Evolutionary conservation across 2,113 vertebrate species (phyloP), one percentile per base, ranked within the genome.

Genomic region (Oncorhynchus gorbuscha): DNA sequence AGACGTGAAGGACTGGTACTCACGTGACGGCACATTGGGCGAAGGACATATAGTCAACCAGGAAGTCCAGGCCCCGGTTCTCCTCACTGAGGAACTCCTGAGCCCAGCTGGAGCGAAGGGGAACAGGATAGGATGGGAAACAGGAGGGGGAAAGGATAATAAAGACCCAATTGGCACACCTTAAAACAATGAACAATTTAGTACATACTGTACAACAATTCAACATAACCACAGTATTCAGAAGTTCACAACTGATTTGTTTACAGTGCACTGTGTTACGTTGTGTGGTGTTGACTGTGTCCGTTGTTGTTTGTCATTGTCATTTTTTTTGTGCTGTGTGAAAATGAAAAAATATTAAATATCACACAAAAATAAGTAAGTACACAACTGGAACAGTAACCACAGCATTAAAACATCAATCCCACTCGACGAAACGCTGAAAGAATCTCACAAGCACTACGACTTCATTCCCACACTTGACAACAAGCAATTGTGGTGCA

Each of bases 21-120:
- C 92, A 98, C 97, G 91, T 83, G 81, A 95, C 92, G 0, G 95
- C 92, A 39, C 92, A 94, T 85, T 98, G 97, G 59, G 96, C 95
- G 0, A 94, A 95, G 32, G 96, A 94, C 67, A 99, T 90, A 77
- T 97, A 99, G 48, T 99, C 96, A n/a, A 99, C 94, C 1, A 99
- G 92, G 70, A 97, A 94, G 0, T 99, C 95, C 82, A 99, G 89
- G 2, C 97, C 97, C 0, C 92, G 94, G 86, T 98, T 98, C 79
- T 97, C 95, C 62, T 97, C 94, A 1, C 93, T 97, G 14, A 99
- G 94, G 81, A 99, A 99, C 80, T 97, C 95, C 85, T 95, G 80
- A 73, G 95, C 95, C 95, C 95, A 96, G 70, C 95, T 96, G 85
- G 0, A 3, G 22, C 68, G 13, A 64, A 74, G 30, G 64, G 24